phyloP scores from a whole-genome alignment of 2,888 invertebrate species.

The Drosophila barbarae region DNA sequence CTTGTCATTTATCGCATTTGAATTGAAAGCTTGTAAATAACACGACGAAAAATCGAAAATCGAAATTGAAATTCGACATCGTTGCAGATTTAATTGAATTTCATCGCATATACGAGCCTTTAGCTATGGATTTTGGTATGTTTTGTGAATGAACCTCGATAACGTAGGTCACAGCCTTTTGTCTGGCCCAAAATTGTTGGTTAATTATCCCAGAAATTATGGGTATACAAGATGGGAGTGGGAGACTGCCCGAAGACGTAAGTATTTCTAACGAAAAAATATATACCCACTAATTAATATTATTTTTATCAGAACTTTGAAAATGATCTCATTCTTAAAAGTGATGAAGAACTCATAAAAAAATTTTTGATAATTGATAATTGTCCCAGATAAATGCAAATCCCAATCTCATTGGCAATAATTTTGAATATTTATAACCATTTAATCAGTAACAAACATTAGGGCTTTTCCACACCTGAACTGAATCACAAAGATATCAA shows the following conservation, averaged over 20 bases:
- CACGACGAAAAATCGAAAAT: constrained; percentile 52
- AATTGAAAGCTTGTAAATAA: constrained; percentile 65
- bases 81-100: constrained; percentile 53
- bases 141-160: constrained; percentile 10
- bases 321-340: not conserved
- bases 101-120: constrained; percentile 9
- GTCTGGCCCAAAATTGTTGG: constrained; percentile 20
- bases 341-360: no score
- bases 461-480: constrained; percentile 4
- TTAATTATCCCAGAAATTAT: not conserved
- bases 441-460: not conserved
- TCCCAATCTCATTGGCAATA: no score
- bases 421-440: constrained; percentile 1
- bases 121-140: not conserved
- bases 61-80: constrained; percentile 55
- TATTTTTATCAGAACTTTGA: not conserved
- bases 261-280: no score
- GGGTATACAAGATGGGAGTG: no score
- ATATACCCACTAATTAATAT: no score
- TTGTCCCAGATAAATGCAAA: not conserved
- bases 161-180: constrained; percentile 54
- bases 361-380: not conserved
- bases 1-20: constrained; percentile 63
- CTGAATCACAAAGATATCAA: constrained; percentile 18
- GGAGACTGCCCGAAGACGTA: no score